Evolutionary conservation across 2,113 vertebrate species (phyloP), one percentile per base, ranked within the genome.

Genomic region (Centrocercus urophasianus): DNA sequence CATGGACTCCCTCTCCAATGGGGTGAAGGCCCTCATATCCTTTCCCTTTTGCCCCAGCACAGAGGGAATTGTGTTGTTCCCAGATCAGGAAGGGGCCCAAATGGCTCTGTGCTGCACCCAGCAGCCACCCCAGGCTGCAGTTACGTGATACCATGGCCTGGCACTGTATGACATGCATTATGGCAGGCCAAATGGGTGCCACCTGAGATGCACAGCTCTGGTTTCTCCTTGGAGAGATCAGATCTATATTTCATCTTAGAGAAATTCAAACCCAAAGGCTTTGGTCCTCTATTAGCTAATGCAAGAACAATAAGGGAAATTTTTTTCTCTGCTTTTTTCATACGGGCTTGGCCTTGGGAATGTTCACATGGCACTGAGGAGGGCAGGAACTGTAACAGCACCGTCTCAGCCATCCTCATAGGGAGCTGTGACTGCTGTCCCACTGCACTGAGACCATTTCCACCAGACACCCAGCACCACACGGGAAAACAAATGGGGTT

Each of bases 51-150:
- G 30, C 38, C 66, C 32, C 27, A 3, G 22, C 34, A 34, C 8
- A 10, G 20, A 6, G 13, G 2, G n/a, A 71, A 70, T n/a, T 0
- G 0, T 13, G 0, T 13, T 3, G 21, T 13, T 17, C 13, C 1
- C 9, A 14, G 6, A 0, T 70, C 36, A 22, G 40, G 48, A 66
- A 14, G 0, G 2, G 50, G 34, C 3, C 2, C 13, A 12, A 12
- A 18, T 66, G 22, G 56, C 65, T 47, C 30, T 50, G 42, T 16
- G 34, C 67, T 76, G 91, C 54, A 24, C n/a, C 25, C 18, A 22
- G 28, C 21, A 2, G 11, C 48, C 1, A 10, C 10, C 54, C 40
- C n/a, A 4, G 28, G 30, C 19, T 43, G 56, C 2, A 2, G 54
- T 6, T 36, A 18, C 0, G 0, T 4, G 47, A 10, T 0, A 8